Percentiles rank a stretch among this genome's conserved stretches.
Evolutionary conservation across 2,113 vertebrate genomes (phyloP).

Genomic region (Laticauda colubrina): DNA sequence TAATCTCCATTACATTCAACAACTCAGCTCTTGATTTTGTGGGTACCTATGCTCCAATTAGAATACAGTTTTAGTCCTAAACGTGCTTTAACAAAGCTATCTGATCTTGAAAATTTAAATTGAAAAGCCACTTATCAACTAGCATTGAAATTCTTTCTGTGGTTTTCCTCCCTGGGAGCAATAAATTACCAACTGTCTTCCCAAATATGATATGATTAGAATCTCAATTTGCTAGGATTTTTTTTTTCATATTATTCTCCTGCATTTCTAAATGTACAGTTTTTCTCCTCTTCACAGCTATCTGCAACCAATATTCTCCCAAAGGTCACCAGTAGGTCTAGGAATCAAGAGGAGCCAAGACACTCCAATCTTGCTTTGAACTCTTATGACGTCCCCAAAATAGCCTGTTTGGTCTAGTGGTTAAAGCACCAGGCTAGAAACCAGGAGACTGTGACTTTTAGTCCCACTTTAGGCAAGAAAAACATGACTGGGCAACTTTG

Average conservation of each 20-base stretch:
- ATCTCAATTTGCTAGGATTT: background rate
- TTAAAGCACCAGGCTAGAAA: background rate
- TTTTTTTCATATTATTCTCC: background rate
- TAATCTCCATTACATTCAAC: background rate
- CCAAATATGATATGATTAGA: background rate
- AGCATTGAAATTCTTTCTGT: background rate
- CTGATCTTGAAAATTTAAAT: background rate
- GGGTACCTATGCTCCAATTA: background rate
- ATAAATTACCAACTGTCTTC: background rate
- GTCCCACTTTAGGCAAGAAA: background rate
- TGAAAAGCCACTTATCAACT: background rate
- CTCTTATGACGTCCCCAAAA: background rate
- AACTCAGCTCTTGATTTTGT: background rate
- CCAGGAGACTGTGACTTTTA: background rate
- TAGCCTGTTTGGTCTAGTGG: background rate
- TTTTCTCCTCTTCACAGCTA: background rate
- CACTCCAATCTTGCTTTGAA: background rate
- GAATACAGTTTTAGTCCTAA: background rate
- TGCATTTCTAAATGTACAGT: background rate
- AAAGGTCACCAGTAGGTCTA: background rate
- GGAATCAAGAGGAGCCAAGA: conserved; percentile 4
- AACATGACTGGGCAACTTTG: background rate
- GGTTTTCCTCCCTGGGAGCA: background rate
- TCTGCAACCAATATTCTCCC: conserved; percentile 1
- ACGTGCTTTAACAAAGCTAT: background rate